A percentile compares a stretch with the other conserved stretches of the same genome.
phyloP scores from a whole-genome alignment of 2,113 vertebrate genomes.

The Cyanoderma ruficeps region DNA sequence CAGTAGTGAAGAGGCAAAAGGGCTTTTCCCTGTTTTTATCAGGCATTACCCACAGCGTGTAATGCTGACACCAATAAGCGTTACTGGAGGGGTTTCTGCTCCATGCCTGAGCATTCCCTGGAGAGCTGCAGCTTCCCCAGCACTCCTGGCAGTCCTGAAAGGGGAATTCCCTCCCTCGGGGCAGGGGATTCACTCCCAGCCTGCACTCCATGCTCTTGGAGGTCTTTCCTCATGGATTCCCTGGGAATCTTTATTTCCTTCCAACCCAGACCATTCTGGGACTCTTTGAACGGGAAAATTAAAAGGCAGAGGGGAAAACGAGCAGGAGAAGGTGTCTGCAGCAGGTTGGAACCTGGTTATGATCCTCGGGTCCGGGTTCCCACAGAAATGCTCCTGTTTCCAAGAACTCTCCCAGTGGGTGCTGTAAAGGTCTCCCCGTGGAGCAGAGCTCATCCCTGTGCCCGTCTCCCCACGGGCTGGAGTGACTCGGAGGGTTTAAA shows the following conservation, averaged over 20 bases:
- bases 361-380: background rate
- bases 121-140: background rate
- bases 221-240: background rate
- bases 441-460: background rate
- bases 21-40: background rate
- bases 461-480: background rate
- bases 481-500: background rate
- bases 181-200: background rate
- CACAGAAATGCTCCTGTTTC: background rate
- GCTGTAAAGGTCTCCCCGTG: background rate
- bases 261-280: background rate
- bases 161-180: background rate
- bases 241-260: background rate
- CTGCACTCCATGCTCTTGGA: background rate
- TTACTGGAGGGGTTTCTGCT: background rate
- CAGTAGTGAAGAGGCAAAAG: background rate
- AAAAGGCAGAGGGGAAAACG: background rate
- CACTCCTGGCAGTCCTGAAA: background rate
- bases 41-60: background rate
- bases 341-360: background rate
- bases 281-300: rapidly evolving
- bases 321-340: background rate
- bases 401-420: background rate
- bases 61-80: background rate
- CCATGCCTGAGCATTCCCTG: background rate